A percentile compares a stretch with the other conserved stretches of the same genome.
Conservation (phyloP, 1,140 invertebrate species). For the Cyphomyrmex costatus region DNA sequence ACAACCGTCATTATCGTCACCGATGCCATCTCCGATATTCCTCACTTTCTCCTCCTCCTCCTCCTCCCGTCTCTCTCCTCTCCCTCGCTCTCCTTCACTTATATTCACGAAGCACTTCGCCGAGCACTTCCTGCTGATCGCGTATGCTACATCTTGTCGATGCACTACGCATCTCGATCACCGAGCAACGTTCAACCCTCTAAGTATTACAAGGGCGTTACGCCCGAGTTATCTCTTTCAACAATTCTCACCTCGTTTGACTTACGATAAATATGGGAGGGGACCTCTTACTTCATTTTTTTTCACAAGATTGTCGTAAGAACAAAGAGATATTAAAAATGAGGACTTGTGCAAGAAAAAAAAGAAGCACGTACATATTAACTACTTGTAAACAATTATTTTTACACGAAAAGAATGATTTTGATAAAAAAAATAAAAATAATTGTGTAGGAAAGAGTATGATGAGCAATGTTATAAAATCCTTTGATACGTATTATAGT, state of each 20-base stretch:
- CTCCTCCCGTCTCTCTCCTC: neutral
- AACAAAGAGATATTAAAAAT: neutral
- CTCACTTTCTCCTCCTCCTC: neutral
- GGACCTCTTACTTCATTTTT: neutral
- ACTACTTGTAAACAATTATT: neutral
- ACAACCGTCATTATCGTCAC: slow-evolving; percentile 12
- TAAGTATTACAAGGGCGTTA: slow-evolving; percentile 36
- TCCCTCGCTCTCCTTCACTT: neutral
- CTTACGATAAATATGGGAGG: slow-evolving; percentile 7
- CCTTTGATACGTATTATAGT: no score
- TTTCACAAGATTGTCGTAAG: neutral
- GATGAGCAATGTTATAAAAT: no score
- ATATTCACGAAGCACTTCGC: slow-evolving; percentile 56
- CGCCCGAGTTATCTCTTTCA: slow-evolving; percentile 16
- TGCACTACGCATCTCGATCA: slow-evolving; percentile 9
- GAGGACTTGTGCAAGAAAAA: neutral
- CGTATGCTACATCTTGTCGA: slow-evolving; percentile 26
- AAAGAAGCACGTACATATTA: neutral
- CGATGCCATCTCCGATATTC: neutral
- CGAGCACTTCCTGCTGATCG: slow-evolving; percentile 60
- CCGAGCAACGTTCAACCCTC: slow-evolving; percentile 42
- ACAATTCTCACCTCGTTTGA: slow-evolving; percentile 1
- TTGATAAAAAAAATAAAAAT: no score
- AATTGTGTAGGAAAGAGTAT: no score
- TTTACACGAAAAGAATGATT: no score